These are phyloP conservation scores for Reticulitermes speratus DNA, from an alignment of 1,140 invertebrate species.

Conservation along the genomic window DNA sequence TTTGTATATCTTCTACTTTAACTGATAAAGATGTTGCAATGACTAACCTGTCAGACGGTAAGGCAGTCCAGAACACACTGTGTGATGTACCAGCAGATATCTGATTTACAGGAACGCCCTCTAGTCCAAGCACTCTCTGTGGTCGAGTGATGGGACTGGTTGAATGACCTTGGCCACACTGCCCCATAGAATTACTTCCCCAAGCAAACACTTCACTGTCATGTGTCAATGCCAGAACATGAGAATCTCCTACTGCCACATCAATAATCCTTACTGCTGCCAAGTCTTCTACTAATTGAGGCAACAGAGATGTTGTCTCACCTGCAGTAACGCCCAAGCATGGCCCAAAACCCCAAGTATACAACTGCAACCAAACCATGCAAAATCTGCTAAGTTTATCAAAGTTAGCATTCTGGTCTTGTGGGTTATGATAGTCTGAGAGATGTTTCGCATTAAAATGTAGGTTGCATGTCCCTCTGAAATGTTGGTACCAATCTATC, in stretches of 20 bases:
- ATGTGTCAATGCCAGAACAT: slow-evolving; percentile 61
- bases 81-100: slow-evolving; percentile 70
- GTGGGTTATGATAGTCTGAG: no score
- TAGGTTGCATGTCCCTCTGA: no score
- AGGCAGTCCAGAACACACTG: slow-evolving; percentile 66
- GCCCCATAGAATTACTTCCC: slow-evolving; percentile 71
- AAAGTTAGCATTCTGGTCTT: no score
- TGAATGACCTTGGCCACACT: slow-evolving; percentile 67
- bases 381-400: not conserved
- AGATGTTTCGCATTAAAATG: no score
- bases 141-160: slow-evolving; percentile 62
- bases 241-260: slow-evolving; percentile 58
- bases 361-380: slow-evolving; percentile 50
- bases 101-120: slow-evolving; percentile 58
- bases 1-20: no score
- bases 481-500: no score
- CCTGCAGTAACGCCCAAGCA: slow-evolving; percentile 58
- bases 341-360: slow-evolving; percentile 62
- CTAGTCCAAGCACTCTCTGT: slow-evolving; percentile 60
- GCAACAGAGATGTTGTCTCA: slow-evolving; percentile 56
- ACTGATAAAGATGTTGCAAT: not conserved
- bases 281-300: slow-evolving; percentile 49
- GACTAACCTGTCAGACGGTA: slow-evolving; percentile 43
- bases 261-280: slow-evolving; percentile 46
- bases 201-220: slow-evolving; percentile 57